phyloP scores from a whole-genome alignment of 2,797 vertebrate genomes.

The Capromys pilorides region DNA sequence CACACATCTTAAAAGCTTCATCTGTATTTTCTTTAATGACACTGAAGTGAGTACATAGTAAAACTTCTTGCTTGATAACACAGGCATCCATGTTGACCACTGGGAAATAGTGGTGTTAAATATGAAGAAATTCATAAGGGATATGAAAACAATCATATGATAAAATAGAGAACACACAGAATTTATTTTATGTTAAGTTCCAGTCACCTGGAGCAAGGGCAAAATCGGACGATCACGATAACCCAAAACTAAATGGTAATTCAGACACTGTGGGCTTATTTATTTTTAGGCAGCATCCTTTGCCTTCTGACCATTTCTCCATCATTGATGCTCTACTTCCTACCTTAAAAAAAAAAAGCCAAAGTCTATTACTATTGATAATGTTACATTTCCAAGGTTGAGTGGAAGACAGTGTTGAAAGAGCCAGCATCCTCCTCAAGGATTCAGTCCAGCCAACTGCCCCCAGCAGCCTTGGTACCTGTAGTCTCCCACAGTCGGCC shows the following conservation, averaged over 20 bases:
- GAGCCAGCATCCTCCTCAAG: not conserved
- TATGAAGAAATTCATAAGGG: not conserved
- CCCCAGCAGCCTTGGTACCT: not conserved
- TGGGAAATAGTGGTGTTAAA: not conserved
- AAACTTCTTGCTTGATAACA: not conserved
- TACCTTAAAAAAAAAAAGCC: not conserved
- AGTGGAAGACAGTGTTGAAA: constrained; percentile 16
- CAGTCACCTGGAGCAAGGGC: not conserved
- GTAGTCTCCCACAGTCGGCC: not conserved
- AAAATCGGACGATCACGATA: not conserved
- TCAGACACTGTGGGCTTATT: not conserved
- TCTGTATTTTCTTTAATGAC: not conserved
- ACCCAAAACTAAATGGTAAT: not conserved
- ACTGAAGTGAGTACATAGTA: not conserved
- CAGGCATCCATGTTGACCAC: not conserved
- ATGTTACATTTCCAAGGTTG: constrained; percentile 12
- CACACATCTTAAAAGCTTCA: not conserved
- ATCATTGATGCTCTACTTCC: not conserved
- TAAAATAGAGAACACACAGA: not conserved
- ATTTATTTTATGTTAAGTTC: not conserved
- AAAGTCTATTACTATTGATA: not conserved
- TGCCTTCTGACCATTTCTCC: constrained; percentile 14
- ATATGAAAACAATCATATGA: not conserved
- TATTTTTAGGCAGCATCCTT: not conserved
- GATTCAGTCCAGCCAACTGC: not conserved